These are phyloP conservation scores for Saguinus imperator DNA, from an alignment of 2,113 vertebrate genomes.

Conservation along the genomic window DNA sequence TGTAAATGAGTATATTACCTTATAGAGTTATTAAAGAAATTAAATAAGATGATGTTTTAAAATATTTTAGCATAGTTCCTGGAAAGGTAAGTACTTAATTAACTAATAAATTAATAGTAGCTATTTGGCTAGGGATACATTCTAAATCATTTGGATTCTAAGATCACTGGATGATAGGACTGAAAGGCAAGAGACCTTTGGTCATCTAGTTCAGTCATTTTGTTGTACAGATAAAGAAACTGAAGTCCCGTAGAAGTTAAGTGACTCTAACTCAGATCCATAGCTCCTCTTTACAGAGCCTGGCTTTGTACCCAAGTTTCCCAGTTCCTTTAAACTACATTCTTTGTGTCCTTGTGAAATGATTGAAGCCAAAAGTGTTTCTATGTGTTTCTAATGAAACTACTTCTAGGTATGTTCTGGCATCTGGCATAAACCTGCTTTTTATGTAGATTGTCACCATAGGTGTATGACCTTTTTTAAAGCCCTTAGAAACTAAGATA, in stretches of 20 bases:
- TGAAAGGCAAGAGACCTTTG: neutral
- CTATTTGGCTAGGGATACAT: neutral
- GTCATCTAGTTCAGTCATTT: neutral
- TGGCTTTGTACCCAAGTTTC: neutral
- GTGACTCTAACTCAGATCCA: neutral
- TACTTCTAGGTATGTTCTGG: neutral
- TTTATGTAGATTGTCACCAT: neutral
- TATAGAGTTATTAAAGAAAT: neutral
- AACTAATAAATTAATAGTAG: neutral
- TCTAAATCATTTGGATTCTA: neutral
- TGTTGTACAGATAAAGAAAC: neutral
- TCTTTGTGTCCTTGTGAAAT: conserved; percentile 16
- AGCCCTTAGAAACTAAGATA: neutral
- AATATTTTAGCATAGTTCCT: neutral
- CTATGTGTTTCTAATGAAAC: conserved; percentile 18
- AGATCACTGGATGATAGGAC: neutral
- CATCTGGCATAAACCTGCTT: neutral
- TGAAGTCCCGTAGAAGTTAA: neutral
- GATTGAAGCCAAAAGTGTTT: conserved; percentile 4
- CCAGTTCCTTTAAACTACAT: neutral
- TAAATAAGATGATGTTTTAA: neutral
- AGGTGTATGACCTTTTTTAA: neutral
- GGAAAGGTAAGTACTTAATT: neutral
- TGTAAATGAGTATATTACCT: neutral
- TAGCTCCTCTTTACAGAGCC: neutral